Evolutionary conservation across 2,113 vertebrate genomes (phyloP).

Genomic region (Argyrosomus japonicus): DNA sequence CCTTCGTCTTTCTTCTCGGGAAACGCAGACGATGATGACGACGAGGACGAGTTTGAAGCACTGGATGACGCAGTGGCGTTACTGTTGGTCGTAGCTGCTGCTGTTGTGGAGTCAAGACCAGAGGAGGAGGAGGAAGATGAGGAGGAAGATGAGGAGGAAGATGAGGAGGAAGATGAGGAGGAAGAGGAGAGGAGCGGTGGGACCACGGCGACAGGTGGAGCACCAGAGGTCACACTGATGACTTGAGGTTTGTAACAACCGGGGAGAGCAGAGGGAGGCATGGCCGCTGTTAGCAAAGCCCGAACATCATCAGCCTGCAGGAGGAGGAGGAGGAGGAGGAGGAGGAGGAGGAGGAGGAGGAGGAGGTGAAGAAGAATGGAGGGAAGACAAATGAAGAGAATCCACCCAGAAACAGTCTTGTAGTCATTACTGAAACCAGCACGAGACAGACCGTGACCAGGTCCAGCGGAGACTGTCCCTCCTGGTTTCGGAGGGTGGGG

Average conservation of each 20-base stretch:
- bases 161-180: neutral
- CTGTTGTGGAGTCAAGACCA: neutral
- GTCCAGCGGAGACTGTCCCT: constrained; percentile 91
- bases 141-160: constrained; percentile 14
- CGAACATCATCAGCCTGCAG: constrained; percentile 69
- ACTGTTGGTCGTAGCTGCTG: neutral
- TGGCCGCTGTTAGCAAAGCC: constrained; percentile 74
- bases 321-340: neutral
- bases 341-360: too few species aligned
- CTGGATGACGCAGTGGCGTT: too few species aligned
- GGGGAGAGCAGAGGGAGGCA: constrained; percentile 75
- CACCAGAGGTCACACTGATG: constrained; percentile 76
- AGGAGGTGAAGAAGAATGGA: neutral
- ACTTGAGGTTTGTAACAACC: constrained; percentile 83
- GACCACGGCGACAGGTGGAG: neutral
- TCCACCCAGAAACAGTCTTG: neutral
- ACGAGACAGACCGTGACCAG: constrained; percentile 81
- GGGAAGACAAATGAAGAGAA: neutral
- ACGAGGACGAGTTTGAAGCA: neutral
- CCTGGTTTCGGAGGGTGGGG: constrained; percentile 91
- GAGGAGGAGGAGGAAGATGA: neutral
- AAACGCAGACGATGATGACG: constrained; percentile 84
- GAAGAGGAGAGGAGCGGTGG: constrained; percentile 21
- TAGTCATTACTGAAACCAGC: neutral
- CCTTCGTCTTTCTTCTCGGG: constrained; percentile 62